phyloP scores from a whole-genome alignment of 64 coral and sea anemone genomes.

The Dendrophyllia cribrosa region DNA sequence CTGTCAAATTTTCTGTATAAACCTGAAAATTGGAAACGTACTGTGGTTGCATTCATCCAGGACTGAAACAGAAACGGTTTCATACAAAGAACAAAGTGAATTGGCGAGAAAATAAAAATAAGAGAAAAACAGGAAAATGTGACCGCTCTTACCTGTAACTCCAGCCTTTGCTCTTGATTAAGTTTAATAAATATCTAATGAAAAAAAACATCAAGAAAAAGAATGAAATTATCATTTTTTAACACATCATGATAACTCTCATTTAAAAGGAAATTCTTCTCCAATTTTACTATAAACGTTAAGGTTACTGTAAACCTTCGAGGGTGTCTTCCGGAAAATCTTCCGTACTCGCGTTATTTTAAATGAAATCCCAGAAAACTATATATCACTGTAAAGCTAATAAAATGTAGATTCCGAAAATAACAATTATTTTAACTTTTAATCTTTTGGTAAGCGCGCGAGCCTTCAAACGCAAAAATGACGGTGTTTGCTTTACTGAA shows the following conservation, averaged over 20 bases:
- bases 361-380: too few species aligned
- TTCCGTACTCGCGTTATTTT: too few species aligned
- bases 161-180: slow-evolving; percentile 67
- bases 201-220: not conserved
- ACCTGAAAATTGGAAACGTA: slow-evolving; percentile 74
- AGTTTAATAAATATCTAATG: slow-evolving; percentile 73
- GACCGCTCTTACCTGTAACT: not conserved
- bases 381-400: too few species aligned
- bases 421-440: too few species aligned
- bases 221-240: not conserved
- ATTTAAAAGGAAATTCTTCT: not conserved
- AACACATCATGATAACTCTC: too few species aligned
- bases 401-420: too few species aligned
- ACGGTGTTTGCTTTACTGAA: too few species aligned
- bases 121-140: not conserved
- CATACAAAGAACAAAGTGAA: not conserved
- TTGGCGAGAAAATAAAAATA: not conserved
- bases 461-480: too few species aligned
- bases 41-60: slow-evolving; percentile 80
- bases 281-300: not conserved
- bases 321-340: too few species aligned
- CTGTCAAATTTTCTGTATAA: slow-evolving; percentile 71
- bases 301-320: too few species aligned
- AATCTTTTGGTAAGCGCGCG: too few species aligned
- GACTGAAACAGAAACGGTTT: slow-evolving; percentile 35